Base-by-base conservation (phyloP, 2,888 invertebrate genomes). In the Caenorhabditis sp. region DNA sequence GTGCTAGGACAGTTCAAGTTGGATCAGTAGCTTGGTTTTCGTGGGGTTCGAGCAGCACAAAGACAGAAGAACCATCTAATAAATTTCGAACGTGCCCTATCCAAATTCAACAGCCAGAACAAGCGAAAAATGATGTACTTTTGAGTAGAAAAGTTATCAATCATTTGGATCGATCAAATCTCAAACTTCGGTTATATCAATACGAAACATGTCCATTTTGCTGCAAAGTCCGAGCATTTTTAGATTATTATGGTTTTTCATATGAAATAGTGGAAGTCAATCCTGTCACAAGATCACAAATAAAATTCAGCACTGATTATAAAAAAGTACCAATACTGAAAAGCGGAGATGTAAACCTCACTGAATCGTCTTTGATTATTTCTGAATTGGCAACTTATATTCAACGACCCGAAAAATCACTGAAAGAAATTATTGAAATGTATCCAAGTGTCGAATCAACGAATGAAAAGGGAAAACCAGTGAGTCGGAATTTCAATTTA, bases 241-340 rank as follows among this genome's bases (percentile, higher is more conserved):
- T 99, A 14, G 97, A 99, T 89, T 95, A 93, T 83, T 92, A 93
- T 88, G 96, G 97, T 0, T 91, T 97, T 67, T 93, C 94, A 0
- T 99, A 99, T 88, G 93, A 97, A 83, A 91, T 99, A 8, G 93
- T 99, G 2, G 97, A 99, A 90, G 97, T 99, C 0, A 95, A 99
- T 89, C 96, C 97, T 12, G 95, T 99, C 0, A 91, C 95, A 0
- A 91, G 95, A 23, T 93, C 93, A 83, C 93, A 96, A 83, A 92
- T 96, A 66, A 93, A 93, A 88, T 97, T 97, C 94, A 94, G 96
- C 0, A 77, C 77, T 0, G 80, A 73, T 20, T 95, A 97, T 87
- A 94, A 93, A 88, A 99, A 99, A 91, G 97, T 86, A 10, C 85
- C 86, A 17, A 81, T 86, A 58, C 38, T 86, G n/a, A 62, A 75